phyloP scores from a whole-genome alignment of 2,113 vertebrate species.

The Serinus canaria region DNA sequence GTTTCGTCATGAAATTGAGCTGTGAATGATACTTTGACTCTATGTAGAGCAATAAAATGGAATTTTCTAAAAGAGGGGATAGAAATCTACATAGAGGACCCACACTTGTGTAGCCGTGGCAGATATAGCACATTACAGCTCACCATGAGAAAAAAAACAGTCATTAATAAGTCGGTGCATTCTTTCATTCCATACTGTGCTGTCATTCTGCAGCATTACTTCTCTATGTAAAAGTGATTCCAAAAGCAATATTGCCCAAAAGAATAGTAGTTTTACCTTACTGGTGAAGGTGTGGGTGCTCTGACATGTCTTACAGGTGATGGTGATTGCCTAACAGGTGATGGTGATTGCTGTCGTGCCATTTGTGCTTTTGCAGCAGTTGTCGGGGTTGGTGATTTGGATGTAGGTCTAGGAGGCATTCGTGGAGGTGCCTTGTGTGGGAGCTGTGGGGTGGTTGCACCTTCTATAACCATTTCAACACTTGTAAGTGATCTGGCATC shows the following conservation, averaged over 20 bases:
- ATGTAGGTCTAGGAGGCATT: constrained; percentile 90
- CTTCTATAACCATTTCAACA: constrained; percentile 88
- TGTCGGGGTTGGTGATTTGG: constrained; percentile 87
- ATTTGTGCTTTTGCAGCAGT: constrained; percentile 80
- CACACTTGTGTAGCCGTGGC: background rate
- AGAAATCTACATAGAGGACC: background rate
- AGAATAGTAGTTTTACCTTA: constrained; percentile 80
- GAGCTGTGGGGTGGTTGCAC: constrained; percentile 81
- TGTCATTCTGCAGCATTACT: background rate
- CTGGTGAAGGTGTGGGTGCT: constrained; percentile 87
- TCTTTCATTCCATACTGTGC: background rate
- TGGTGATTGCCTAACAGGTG: constrained; percentile 92
- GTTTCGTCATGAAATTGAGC: background rate
- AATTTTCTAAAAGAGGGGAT: background rate
- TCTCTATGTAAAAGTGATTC: background rate
- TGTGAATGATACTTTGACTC: background rate
- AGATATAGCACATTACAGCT: background rate
- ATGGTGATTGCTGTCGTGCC: constrained; percentile 92
- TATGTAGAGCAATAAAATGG: background rate
- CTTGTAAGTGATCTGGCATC: constrained; percentile 82
- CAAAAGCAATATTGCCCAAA: background rate
- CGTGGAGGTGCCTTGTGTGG: constrained; percentile 93
- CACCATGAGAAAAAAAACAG: background rate
- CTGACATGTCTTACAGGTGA: constrained; percentile 95
- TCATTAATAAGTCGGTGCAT: background rate